Conservation (phyloP, 1,140 invertebrate genomes). For the Olivierus martensii region DNA sequence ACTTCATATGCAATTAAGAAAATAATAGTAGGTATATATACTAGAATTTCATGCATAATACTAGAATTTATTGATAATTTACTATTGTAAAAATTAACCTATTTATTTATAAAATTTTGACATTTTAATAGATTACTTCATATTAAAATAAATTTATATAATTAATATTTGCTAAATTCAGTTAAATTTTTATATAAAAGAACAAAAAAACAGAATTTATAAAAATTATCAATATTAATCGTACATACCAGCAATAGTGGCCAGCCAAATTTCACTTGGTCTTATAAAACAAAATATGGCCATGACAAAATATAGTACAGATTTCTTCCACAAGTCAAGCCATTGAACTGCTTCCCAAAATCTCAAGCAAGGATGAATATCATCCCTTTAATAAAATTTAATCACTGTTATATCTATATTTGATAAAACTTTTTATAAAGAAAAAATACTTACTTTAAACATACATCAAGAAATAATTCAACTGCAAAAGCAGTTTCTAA, state of each 20-base stretch:
- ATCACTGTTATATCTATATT: neutral
- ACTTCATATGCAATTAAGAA: too few relatives aligned
- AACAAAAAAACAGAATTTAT: too few relatives aligned
- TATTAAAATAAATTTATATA: too few relatives aligned
- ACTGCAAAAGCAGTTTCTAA: conserved; percentile 14
- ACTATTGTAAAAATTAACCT: too few relatives aligned
- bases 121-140: too few relatives aligned
- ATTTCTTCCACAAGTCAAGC: conserved; percentile 14
- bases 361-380: conserved; percentile 10
- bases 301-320: conserved; percentile 8
- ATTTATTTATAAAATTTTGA: too few relatives aligned
- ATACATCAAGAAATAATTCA: conserved; percentile 11
- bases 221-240: neutral
- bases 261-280: conserved; percentile 11
- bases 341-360: conserved; percentile 10
- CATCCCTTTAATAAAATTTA: conserved; percentile 6
- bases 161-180: too few relatives aligned
- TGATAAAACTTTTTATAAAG: neutral
- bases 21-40: too few relatives aligned
- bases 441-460: conserved; percentile 8
- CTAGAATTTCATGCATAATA: too few relatives aligned
- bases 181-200: too few relatives aligned
- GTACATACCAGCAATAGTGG: conserved; percentile 10
- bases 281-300: conserved; percentile 12
- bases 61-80: too few relatives aligned